Base-by-base conservation (phyloP, 2,797 vertebrate species). In the Botia kubotai region DNA sequence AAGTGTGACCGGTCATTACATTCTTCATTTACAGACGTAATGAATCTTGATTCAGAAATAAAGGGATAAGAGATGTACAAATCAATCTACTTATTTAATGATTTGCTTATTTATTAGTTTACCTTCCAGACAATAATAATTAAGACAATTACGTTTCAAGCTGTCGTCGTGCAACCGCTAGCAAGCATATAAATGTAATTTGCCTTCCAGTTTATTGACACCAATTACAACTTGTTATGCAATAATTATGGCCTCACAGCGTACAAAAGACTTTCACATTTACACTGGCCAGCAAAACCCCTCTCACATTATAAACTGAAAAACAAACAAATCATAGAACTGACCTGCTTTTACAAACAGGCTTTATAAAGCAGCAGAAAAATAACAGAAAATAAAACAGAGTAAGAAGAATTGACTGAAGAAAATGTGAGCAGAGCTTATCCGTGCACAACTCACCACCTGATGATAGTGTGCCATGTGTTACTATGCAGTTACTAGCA, bases 21-120 rank as follows among this genome's bases (percentile, higher is more conserved):
- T 39, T 67, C 17, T 72, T 65, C 17, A 58, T 77, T 77, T 72
- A 72, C 21, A 66, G 57, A 77, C 39, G 13, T 19, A 71, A 29
- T 63, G 6, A 33, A 71, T 67, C 23, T 55, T 11, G 46, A 62
- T 19, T 39, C 33, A 39, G 39, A 3, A 66, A 46, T 46, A 10
- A 43, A 14, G 7, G 63, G 10, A 39, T 10, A 36, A 65, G 16
- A 36, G 36, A 65, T 16, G 21, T 11, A 65, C 14, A 10, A 65
- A 65, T 60, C 43, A 63, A n/a, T 52, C 46, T 36, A 29, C 10
- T 52, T 36, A 36, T 13, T 60, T 23, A 16, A 39, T 29, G 52
- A 52, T 75, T 36, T 36, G 8, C 14, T 17, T 67, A 67, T 67
- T 43, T 68, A 67, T 67, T n/a, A 43, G 53, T 55, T 26, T 10